Evolutionary conservation across 2,113 vertebrate species (phyloP).

Genomic region (Vulpes lagopus): DNA sequence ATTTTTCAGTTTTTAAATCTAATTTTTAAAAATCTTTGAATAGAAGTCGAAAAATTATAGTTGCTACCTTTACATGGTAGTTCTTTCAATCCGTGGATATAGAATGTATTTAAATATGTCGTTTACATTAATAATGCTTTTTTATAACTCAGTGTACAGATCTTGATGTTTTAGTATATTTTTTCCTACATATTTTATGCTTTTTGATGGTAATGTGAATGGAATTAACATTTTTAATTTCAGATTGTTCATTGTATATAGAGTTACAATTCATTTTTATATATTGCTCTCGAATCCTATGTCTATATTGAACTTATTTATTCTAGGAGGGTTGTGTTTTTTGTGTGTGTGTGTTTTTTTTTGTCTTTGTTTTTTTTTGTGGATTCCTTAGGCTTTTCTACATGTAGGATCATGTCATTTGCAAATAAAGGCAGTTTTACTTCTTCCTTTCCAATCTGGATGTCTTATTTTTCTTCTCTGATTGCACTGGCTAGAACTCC

Average conservation of each 20-base stretch:
- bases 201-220: neutral
- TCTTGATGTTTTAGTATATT: neutral
- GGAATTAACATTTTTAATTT: neutral
- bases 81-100: neutral
- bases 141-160: neutral
- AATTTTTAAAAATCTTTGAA: neutral
- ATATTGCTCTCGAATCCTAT: neutral
- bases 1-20: neutral
- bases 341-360: neutral
- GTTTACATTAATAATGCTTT: neutral
- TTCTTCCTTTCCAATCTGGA: neutral
- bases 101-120: neutral
- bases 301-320: neutral
- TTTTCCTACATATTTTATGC: neutral
- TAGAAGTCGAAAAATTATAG: neutral
- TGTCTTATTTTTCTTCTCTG: slow-evolving; percentile 4
- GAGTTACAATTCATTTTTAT: neutral
- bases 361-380: neutral
- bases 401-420: neutral
- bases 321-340: neutral
- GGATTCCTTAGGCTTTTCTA: neutral
- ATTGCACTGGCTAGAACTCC: neutral
- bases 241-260: neutral
- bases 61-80: neutral
- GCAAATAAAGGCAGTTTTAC: neutral